These are phyloP conservation scores for Tenualosa ilisha DNA, from an alignment of 2,797 vertebrate genomes.

Conservation along the genomic window DNA sequence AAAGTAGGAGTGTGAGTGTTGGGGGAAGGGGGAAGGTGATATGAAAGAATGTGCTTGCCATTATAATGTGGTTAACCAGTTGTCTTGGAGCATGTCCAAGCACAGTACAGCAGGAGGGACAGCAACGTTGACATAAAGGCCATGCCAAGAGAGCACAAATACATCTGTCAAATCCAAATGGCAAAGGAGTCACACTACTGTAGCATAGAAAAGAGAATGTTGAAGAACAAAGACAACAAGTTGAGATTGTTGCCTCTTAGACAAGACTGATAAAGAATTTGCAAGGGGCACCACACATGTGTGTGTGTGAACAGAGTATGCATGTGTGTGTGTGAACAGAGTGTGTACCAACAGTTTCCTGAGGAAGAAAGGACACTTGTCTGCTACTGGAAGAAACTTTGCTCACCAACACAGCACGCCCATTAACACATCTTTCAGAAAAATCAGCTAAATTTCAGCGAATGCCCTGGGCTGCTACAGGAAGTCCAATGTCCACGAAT, in stretches of 20 bases:
- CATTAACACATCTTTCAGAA: background rate
- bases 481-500: no score
- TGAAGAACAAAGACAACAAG: no score
- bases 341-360: background rate
- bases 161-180: background rate
- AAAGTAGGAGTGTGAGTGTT: background rate
- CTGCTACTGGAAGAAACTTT: no score
- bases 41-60: background rate
- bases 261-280: slow-evolving; percentile 4
- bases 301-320: slow-evolving; percentile 28
- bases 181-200: background rate
- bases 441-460: background rate
- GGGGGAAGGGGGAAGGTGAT: background rate
- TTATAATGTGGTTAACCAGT: slow-evolving; percentile 11
- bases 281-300: background rate
- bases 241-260: background rate
- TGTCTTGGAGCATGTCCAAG: background rate
- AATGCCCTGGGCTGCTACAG: no score
- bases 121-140: background rate
- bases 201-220: background rate
- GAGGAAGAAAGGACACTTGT: background rate
- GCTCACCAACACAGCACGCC: no score
- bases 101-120: background rate
- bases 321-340: background rate
- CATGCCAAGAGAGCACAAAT: background rate